These are phyloP conservation scores for Clarias laeviceps DNA, from an alignment of 2,797 vertebrate species.

Conservation along the genomic window DNA sequence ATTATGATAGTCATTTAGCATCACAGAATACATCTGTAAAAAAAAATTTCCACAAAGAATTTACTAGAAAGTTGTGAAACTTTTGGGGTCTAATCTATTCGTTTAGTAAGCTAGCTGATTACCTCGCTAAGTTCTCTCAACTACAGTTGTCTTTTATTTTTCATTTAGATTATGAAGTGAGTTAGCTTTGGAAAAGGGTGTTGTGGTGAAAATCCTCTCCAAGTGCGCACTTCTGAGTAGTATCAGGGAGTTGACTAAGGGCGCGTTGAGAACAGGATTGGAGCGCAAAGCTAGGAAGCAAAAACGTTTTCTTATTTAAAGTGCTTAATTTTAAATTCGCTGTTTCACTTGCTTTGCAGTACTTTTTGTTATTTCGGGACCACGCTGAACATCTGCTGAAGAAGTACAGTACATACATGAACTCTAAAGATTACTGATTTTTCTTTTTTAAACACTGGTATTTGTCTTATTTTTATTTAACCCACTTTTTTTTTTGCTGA, in stretches of 20 bases:
- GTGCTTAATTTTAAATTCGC: neutral
- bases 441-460: constrained; percentile 28
- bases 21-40: neutral
- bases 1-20: neutral
- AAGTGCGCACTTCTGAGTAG: neutral
- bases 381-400: constrained; percentile 42
- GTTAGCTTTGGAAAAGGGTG: neutral
- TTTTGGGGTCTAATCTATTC: neutral
- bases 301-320: neutral
- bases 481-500: constrained; percentile 7
- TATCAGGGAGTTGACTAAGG: too few species aligned
- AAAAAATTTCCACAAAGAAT: neutral
- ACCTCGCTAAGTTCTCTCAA: neutral
- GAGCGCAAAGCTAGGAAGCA: neutral
- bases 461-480: constrained; percentile 47
- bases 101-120: neutral
- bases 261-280: neutral
- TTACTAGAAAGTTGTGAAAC: neutral
- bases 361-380: constrained; percentile 19
- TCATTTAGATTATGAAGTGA: neutral
- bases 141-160: neutral
- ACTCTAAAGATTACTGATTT: neutral
- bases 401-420: constrained; percentile 4
- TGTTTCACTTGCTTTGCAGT: constrained; percentile 21
- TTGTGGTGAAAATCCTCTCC: neutral